Conservation (phyloP, 2,888 invertebrate species). For the Ditylenchus weischeri region DNA sequence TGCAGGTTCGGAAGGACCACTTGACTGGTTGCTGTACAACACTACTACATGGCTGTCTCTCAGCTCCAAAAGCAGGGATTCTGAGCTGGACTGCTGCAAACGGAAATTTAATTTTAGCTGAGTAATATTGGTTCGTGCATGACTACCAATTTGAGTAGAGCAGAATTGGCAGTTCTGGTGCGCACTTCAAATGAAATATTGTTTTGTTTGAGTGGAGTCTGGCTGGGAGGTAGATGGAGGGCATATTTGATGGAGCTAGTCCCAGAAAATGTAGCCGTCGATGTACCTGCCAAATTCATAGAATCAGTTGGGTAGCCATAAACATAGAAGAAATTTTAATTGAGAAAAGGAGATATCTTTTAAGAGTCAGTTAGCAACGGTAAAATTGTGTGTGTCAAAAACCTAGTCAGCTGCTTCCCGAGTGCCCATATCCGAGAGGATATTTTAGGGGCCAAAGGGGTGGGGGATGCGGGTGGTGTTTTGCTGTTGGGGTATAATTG, state of each 20-base stretch:
- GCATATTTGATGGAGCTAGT: slow-evolving; percentile 34
- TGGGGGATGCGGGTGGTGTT: too few relatives aligned
- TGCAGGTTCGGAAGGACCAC: neutral
- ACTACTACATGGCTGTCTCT: slow-evolving; percentile 20
- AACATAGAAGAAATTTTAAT: too few relatives aligned
- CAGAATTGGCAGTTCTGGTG: slow-evolving; percentile 23
- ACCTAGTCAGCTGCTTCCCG: too few relatives aligned
- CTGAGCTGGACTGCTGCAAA: slow-evolving; percentile 26
- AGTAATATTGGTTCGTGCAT: neutral
- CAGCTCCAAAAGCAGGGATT: slow-evolving; percentile 27
- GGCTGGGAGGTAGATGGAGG: slow-evolving; percentile 15
- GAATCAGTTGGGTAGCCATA: too few relatives aligned
- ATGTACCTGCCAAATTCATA: slow-evolving; percentile 28
- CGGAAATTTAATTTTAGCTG: slow-evolving; percentile 4
- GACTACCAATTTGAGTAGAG: slow-evolving; percentile 31
- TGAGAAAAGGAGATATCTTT: too few relatives aligned
- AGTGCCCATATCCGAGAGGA: too few relatives aligned
- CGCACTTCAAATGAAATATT: slow-evolving; percentile 29
- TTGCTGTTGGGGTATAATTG: too few relatives aligned
- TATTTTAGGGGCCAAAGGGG: too few relatives aligned
- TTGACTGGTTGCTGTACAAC: slow-evolving; percentile 24
- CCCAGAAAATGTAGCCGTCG: slow-evolving; percentile 40
- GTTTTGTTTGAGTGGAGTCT: slow-evolving; percentile 20
- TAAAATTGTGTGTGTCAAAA: too few relatives aligned
- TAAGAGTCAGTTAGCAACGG: too few relatives aligned